These are phyloP conservation scores for Myotis findleyi DNA, from an alignment of 2,797 vertebrate genomes.

Conservation along the genomic window DNA sequence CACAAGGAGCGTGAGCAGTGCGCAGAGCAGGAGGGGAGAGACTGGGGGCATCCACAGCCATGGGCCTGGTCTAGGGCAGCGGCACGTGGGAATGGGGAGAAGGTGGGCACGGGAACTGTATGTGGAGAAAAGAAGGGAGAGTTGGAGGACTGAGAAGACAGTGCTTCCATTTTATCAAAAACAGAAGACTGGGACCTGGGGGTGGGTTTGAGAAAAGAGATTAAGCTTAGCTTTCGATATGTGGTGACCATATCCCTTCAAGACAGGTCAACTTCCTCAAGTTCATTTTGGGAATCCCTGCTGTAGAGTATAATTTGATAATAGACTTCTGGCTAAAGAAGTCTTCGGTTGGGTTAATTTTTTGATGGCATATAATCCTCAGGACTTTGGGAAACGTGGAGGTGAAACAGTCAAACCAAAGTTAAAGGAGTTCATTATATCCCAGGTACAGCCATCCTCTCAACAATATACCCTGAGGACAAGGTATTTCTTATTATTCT, in stretches of 20 bases:
- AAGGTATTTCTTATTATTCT: neutral
- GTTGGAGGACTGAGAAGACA: neutral
- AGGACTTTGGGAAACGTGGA: neutral
- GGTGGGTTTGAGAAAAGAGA: neutral
- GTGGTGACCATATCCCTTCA: neutral
- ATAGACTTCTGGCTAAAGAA: neutral
- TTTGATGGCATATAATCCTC: neutral
- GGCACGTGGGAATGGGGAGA: neutral
- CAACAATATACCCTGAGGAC: neutral
- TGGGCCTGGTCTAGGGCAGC: neutral
- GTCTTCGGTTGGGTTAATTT: neutral
- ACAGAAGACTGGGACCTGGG: neutral
- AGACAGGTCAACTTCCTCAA: neutral
- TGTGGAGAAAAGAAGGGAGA: neutral
- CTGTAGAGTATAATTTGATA: neutral
- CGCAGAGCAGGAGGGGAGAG: neutral
- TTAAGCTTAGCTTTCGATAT: neutral
- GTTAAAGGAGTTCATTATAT: neutral
- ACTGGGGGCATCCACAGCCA: neutral
- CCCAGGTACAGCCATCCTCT: neutral
- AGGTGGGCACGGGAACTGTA: neutral
- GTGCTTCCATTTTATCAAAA: neutral
- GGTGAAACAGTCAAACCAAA: neutral
- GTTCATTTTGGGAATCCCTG: neutral
- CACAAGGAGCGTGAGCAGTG: rapidly evolving